phyloP scores from a whole-genome alignment of 2,113 vertebrate species.

The Muscicapa adusta region DNA sequence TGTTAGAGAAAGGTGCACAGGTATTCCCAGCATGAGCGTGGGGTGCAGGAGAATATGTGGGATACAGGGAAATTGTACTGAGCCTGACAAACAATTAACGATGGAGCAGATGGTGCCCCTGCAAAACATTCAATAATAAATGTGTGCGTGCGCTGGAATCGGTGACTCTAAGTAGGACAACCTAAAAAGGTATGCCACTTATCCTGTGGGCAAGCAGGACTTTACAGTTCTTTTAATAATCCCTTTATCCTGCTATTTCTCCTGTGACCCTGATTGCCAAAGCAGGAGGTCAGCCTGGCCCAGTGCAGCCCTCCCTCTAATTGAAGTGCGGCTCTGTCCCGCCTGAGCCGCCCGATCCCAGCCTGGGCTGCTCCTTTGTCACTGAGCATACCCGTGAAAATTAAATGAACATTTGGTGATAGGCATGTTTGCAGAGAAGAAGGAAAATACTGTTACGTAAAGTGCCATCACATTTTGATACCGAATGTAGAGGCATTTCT shows the following conservation, averaged over 20 bases:
- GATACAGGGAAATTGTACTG: neutral
- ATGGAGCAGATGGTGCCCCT: conserved; percentile 1
- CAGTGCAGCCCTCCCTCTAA: neutral
- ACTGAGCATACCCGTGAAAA: conserved; percentile 62
- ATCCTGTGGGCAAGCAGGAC: conserved; percentile 47
- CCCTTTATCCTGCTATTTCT: conserved; percentile 48
- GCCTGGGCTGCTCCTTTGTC: conserved; percentile 49
- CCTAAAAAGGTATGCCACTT: conserved; percentile 65
- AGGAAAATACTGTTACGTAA: conserved; percentile 54
- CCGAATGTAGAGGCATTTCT: neutral
- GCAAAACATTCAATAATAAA: conserved; percentile 44
- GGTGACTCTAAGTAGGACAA: conserved; percentile 56
- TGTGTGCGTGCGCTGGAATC: neutral
- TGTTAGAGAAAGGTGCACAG: neutral
- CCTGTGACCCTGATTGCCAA: conserved; percentile 53
- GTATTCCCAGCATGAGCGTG: neutral
- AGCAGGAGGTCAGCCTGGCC: conserved; percentile 5
- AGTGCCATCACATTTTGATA: conserved; percentile 52
- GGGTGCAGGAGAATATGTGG: neutral
- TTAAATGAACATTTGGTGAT: conserved; percentile 65
- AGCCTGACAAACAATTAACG: conserved; percentile 20
- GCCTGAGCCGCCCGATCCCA: neutral
- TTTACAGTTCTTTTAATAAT: conserved; percentile 65
- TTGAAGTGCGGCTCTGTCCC: neutral
- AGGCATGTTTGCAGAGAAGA: conserved; percentile 53